A percentile compares a stretch with the other conserved stretches of the same genome.
Conservation (phyloP, 2,888 invertebrate genomes). For the Ommatoiulus sabulosus region DNA sequence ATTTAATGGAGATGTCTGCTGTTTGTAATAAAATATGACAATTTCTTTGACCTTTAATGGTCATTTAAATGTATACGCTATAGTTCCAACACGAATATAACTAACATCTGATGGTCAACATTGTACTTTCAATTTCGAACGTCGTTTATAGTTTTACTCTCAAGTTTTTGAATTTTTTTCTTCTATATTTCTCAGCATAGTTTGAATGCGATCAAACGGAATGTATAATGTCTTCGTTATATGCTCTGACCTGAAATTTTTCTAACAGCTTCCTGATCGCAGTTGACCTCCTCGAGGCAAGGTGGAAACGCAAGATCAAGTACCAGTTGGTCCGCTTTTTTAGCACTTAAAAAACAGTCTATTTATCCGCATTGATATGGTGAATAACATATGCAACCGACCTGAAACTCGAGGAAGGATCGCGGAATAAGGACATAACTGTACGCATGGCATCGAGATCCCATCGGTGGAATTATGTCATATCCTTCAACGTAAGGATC, state of each 20-base stretch:
- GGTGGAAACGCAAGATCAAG: conserved; percentile 41
- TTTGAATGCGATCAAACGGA: not conserved
- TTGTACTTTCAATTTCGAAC: not conserved
- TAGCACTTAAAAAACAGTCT: not conserved
- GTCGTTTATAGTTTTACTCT: too few species aligned
- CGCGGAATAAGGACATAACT: not conserved
- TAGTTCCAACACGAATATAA: not conserved
- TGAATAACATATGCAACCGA: conserved; percentile 5
- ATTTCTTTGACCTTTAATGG: too few species aligned
- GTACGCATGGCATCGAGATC: not conserved
- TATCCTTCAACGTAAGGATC: not conserved
- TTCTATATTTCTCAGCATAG: not conserved
- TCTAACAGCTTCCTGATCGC: conserved; percentile 34
- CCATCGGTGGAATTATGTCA: not conserved
- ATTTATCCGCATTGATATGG: conserved; percentile 44
- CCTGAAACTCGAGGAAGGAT: conserved; percentile 11
- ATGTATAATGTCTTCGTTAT: not conserved
- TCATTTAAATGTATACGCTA: not conserved
- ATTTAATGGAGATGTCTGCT: too few species aligned
- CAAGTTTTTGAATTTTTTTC: not conserved
- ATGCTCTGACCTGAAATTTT: conserved; percentile 26
- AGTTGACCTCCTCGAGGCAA: conserved; percentile 26
- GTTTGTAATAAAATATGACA: too few species aligned
- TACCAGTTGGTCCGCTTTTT: conserved; percentile 24
- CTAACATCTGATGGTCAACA: not conserved